Base-by-base conservation (phyloP, 2,113 vertebrate species). In the Callionymus lyra region DNA sequence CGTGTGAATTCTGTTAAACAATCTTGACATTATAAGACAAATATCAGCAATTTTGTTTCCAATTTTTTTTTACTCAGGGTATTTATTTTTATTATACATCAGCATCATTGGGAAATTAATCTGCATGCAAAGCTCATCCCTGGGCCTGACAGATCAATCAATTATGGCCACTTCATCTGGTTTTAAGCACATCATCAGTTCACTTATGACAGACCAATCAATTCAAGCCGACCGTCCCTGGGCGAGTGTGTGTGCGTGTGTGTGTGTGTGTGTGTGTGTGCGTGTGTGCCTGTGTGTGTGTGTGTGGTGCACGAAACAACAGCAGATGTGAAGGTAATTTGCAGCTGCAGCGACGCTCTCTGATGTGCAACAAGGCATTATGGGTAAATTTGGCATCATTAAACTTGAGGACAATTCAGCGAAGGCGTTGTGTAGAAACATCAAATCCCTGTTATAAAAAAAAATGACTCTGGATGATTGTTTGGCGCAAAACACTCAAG, bases 141-240 rank as follows among this genome's bases (percentile, higher is more conserved):
- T 41, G 11, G 19, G 59, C 65, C 36, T 62, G 74, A 59, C 72
- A 65, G 65, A 63, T 55, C 60, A 59, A 82, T 84, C 71, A 60
- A 69, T 79, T 59, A 69, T 37, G 41, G 16, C 47, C 49, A 61
- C 39, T 39, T 81, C 60, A 76, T 71, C 53, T 65, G 65, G 40
- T 33, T 68, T 81, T 72, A 70, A 77, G 76, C 59, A 75, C 73
- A 80, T 81, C 79, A 79, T 81, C 75, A 74, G 41, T 75, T 74
- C 56, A 65, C 56, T 81, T 58, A 75, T 61, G 54, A 68, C 67
- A 43, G 48, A 21, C 17, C 68, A 76, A 82, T 86, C 74, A 70
- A 81, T 82, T 72, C 68, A 71, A 74, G 72, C 41, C 12, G 57
- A 45, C 45, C 44, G 19, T 61, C 54, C 40, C 38, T 34, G 38